These are phyloP conservation scores for Aurelia aurita complex sp. Pacific DNA, from an alignment of 30 jellyfish, hydroid and myxozoan genomes.

Conservation along the genomic window DNA sequence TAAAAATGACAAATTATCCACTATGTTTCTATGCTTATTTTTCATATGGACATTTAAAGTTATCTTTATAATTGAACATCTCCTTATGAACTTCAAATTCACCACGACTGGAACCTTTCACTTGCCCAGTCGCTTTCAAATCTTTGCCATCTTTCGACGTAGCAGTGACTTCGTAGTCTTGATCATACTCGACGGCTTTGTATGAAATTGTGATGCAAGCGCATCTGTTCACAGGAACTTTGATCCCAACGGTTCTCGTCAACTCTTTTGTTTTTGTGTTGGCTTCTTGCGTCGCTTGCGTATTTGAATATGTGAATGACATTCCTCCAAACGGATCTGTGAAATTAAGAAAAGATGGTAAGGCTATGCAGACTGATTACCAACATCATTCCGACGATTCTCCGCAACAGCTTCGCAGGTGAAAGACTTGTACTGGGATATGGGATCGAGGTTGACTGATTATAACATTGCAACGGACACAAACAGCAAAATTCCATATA, in stretches of 20 bases:
- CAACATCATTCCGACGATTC: no score
- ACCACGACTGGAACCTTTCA: background rate
- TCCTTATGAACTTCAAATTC: constrained; percentile 12
- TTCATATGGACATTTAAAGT: constrained; percentile 39
- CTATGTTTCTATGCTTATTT: background rate
- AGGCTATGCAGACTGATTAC: no score
- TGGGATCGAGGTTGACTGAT: no score
- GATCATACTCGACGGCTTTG: constrained; percentile 1
- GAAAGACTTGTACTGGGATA: no score
- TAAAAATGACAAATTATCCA: no score
- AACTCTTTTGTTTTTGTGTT: background rate
- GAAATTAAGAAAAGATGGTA: no score
- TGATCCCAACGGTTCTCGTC: background rate
- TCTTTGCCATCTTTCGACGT: constrained; percentile 21
- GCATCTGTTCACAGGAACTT: constrained; percentile 24
- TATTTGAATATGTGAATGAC: constrained; percentile 18
- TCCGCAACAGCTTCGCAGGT: no score
- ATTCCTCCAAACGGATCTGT: background rate
- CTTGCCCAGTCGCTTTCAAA: constrained; percentile 9
- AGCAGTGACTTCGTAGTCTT: constrained; percentile 11
- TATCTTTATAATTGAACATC: background rate
- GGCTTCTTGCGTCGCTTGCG: background rate
- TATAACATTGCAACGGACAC: no score
- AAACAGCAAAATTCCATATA: no score
- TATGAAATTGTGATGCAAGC: constrained; percentile 30